These are phyloP conservation scores for Phrynosoma platyrhinos DNA, from an alignment of 2,113 vertebrate genomes.

Conservation along the genomic window DNA sequence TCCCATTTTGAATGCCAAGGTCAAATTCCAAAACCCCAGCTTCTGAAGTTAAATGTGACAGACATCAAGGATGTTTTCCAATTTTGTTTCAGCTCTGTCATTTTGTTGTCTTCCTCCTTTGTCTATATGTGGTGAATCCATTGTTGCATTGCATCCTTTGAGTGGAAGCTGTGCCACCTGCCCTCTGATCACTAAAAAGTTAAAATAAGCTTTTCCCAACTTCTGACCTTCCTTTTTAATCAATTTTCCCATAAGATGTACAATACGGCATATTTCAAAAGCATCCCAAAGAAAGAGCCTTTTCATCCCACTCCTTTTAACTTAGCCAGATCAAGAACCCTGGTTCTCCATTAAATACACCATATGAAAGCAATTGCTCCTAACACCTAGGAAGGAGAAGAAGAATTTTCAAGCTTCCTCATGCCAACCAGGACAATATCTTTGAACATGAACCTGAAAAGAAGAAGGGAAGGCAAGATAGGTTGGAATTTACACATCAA, in stretches of 20 bases:
- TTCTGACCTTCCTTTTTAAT: not conserved
- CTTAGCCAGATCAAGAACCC: not conserved
- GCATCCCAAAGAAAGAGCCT: not conserved
- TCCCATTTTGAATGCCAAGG: not conserved
- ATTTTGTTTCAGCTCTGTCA: not conserved
- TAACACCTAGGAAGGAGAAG: not conserved
- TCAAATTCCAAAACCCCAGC: not conserved
- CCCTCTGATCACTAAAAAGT: not conserved
- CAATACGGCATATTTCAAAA: not conserved
- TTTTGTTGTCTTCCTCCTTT: not conserved
- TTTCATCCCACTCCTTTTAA: not conserved
- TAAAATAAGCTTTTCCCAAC: not conserved
- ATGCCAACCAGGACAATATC: not conserved
- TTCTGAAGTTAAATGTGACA: not conserved
- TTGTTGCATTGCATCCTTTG: not conserved
- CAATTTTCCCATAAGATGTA: not conserved
- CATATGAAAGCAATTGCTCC: not conserved
- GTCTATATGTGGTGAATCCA: too few relatives aligned
- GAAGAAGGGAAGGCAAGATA: not conserved
- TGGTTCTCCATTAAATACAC: not conserved
- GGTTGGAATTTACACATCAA: not conserved
- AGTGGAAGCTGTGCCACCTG: not conserved
- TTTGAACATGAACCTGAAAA: slow-evolving; percentile 3
- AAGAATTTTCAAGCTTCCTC: not conserved
- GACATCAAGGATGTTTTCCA: not conserved